Evolutionary conservation across 2,113 vertebrate species (phyloP), one percentile per base, ranked within the genome.

Genomic region (Scopus umbretta): DNA sequence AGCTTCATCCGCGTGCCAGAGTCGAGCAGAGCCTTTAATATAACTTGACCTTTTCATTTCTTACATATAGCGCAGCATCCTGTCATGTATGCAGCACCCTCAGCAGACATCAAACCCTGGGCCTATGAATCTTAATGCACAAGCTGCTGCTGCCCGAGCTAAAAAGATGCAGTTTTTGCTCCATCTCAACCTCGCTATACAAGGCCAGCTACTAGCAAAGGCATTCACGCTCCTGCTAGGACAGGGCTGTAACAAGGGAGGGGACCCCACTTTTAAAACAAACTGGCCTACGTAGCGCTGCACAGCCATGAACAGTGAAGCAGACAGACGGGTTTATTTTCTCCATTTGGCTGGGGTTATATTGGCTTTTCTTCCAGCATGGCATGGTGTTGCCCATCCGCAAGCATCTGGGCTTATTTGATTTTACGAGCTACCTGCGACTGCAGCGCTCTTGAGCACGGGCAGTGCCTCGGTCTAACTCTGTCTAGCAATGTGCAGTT

Each of bases 121-220:
- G 38, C 38, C 25, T 1, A 0, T 6, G 50, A 71, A 63, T n/a
- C 61, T 65, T n/a, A 38, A 8, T 0, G 65, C 45, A 40, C 55
- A 34, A 61, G n/a, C 59, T 79, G 84, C 70, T 86, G 47, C 81
- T 79, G 65, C 42, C 55, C 5, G n/a, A 74, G 65, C n/a, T 74
- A 10, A 29, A 34, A 26, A 16, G 73, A 59, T 16, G 38, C 32
- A 32, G 45, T 6, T 87, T 87, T 22, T 78, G 72, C 47, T 91
- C 56, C 73, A 43, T 32, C 59, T 27, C 42, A 45, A 11, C 26
- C 62, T 66, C 0, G 0, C 34, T 5, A 1, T 2, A 25, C 34
- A 53, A 65, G 45, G 34, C 17, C 42, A n/a, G 50, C 21, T 32
- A 5, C 74, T 25, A 8, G 6, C 72, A 34, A 42, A 75, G 65